Conservation (phyloP, 2,113 vertebrate species). For the Tretioscincus oriximinensis region DNA sequence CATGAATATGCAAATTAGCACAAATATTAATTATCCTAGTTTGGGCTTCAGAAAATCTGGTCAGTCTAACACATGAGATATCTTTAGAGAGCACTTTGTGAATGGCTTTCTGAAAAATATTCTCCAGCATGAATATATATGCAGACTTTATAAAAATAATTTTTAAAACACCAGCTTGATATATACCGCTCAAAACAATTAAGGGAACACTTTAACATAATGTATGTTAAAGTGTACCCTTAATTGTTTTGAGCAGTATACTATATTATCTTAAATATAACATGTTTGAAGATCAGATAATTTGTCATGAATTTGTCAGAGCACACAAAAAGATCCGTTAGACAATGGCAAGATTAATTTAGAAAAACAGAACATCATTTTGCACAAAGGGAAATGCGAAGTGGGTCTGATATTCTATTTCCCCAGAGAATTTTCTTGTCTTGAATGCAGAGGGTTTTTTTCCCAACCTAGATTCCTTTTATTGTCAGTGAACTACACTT, state of each 20-base stretch:
- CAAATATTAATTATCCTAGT: too few species aligned
- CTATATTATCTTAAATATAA: neutral
- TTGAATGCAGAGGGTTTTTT: too few species aligned
- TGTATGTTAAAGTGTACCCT: too few species aligned
- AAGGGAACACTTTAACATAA: too few species aligned
- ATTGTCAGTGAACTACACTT: too few species aligned
- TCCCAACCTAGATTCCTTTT: too few species aligned
- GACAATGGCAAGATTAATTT: neutral
- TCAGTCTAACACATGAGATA: neutral
- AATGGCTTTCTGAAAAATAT: neutral
- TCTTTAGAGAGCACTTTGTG: neutral
- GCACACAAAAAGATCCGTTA: neutral
- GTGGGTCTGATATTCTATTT: neutral
- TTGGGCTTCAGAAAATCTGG: too few species aligned
- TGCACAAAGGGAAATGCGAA: neutral
- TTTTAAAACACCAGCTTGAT: neutral
- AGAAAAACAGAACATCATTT: neutral
- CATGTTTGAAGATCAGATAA: neutral
- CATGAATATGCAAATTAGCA: too few species aligned
- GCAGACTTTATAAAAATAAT: neutral
- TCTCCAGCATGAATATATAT: neutral
- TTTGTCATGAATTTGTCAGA: neutral
- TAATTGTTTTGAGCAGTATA: too few species aligned
- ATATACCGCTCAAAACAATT: too few species aligned
- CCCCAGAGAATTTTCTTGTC: neutral